Percentiles rank a stretch among this genome's conserved stretches.
Conservation (phyloP, 2,797 vertebrate species). For the Melanotaenia boesemani region DNA sequence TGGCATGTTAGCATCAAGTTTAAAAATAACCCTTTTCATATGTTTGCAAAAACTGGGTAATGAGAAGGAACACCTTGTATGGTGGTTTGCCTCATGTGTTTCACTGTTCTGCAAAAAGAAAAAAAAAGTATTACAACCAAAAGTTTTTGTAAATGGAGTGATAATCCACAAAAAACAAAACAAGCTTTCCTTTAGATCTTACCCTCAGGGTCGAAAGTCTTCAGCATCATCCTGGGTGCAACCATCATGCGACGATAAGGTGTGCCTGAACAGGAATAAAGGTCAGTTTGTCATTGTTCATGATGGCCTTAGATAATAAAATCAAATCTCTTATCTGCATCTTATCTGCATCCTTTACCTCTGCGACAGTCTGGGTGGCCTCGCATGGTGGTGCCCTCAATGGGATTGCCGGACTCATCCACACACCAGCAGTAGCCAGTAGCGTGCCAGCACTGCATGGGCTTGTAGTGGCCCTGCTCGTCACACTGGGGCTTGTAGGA, state of each 20-base stretch:
- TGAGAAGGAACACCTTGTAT: conserved; percentile 7
- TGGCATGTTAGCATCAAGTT: neutral
- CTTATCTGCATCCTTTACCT: conserved; percentile 42
- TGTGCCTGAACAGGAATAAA: neutral
- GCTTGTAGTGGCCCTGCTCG: conserved; percentile 85
- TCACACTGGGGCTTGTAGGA: conserved; percentile 87
- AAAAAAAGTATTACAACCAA: conserved; percentile 5
- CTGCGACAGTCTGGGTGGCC: conserved; percentile 58
- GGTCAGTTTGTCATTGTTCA: neutral
- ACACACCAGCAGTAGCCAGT: conserved; percentile 95
- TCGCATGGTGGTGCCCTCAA: conserved; percentile 81
- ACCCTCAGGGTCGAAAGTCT: conserved; percentile 35
- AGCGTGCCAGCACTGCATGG: conserved; percentile 89
- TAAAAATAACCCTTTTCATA: neutral
- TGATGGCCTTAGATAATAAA: neutral
- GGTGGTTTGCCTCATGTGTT: neutral
- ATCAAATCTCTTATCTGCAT: neutral
- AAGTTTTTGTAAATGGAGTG: neutral
- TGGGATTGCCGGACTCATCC: conserved; percentile 83
- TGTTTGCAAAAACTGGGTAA: conserved; percentile 6
- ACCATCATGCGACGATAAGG: conserved; percentile 6
- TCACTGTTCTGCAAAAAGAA: conserved; percentile 56
- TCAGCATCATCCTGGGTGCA: conserved; percentile 46
- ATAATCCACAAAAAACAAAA: neutral
- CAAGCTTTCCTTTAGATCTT: conserved; percentile 4